Percentiles rank a stretch among this genome's conserved stretches.
Evolutionary conservation across 2,888 invertebrate genomes (phyloP).

Genomic region (Neuroscelio doddi): DNA sequence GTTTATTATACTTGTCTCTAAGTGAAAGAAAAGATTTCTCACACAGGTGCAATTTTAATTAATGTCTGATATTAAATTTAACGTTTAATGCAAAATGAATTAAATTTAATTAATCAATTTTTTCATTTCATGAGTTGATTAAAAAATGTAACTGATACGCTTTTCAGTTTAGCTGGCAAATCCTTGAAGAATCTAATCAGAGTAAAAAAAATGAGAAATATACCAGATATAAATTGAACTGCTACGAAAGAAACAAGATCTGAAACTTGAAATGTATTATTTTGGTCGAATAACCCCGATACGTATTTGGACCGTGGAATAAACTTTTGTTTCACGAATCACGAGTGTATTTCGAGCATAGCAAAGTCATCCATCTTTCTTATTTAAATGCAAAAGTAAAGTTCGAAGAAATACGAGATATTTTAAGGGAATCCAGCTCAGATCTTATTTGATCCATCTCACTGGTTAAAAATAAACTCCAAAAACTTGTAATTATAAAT

Average conservation of each 20-base stretch:
- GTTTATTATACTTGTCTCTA: neutral
- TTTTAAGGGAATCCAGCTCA: constrained; percentile 1
- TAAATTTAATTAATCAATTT: too few relatives aligned
- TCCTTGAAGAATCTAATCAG: too few relatives aligned
- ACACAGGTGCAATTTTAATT: too few relatives aligned
- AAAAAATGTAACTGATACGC: too few relatives aligned
- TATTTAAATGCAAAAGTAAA: constrained; percentile 34
- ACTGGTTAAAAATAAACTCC: constrained; percentile 23
- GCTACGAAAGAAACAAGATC: constrained; percentile 8
- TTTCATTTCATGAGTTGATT: too few relatives aligned
- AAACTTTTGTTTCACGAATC: constrained; percentile 32
- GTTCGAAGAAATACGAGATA: constrained; percentile 18
- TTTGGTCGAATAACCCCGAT: constrained; percentile 25
- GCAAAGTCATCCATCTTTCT: constrained; percentile 27
- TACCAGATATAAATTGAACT: too few relatives aligned
- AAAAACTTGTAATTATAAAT: constrained; percentile 29
- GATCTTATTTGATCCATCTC: constrained; percentile 24
- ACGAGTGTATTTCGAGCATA: constrained; percentile 27
- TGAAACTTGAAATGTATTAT: constrained; percentile 13
- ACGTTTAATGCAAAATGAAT: too few relatives aligned
- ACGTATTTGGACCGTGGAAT: constrained; percentile 20
- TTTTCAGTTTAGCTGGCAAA: too few relatives aligned
- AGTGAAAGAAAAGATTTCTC: constrained; percentile 1
- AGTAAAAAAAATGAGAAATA: too few relatives aligned
- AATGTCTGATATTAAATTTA: too few relatives aligned